phyloP scores from a whole-genome alignment of 2,888 invertebrate genomes.

The Abscondita cerata region DNA sequence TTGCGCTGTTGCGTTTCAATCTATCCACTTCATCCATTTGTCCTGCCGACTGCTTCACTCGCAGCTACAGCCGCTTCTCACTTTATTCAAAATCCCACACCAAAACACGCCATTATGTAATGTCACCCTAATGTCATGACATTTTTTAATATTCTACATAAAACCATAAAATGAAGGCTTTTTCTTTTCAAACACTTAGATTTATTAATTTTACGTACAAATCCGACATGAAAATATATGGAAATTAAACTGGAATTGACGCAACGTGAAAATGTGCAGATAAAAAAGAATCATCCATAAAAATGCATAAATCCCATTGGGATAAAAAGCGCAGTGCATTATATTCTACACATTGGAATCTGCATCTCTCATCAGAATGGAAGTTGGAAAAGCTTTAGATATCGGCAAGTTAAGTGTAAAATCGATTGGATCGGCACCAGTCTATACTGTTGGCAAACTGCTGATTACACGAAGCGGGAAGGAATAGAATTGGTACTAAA shows the following conservation, averaged over 20 bases:
- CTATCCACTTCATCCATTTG: constrained; percentile 41
- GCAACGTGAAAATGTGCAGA: constrained; percentile 3
- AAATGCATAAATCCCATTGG: constrained; percentile 18
- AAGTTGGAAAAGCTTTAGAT: constrained; percentile 47
- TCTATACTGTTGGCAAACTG: constrained; percentile 46
- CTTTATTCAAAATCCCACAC: constrained; percentile 18
- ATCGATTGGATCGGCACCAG: constrained; percentile 45
- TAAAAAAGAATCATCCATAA: constrained; percentile 12
- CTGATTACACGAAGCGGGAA: constrained; percentile 46
- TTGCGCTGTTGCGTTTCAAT: constrained; percentile 52
- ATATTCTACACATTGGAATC: constrained; percentile 39
- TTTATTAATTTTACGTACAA: neutral
- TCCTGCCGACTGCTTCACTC: constrained; percentile 24
- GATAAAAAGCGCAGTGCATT: constrained; percentile 31
- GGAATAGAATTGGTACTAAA: constrained; percentile 26
- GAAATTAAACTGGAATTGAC: neutral
- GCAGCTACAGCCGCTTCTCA: constrained; percentile 10
- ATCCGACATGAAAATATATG: neutral
- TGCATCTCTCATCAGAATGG: constrained; percentile 46
- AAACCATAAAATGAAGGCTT: neutral
- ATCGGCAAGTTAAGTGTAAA: constrained; percentile 47
- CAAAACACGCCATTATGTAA: constrained; percentile 26
- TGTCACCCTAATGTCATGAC: constrained; percentile 46
- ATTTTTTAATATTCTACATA: constrained; percentile 32
- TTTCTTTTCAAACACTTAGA: neutral